phyloP scores from a whole-genome alignment of 2,888 invertebrate species.

The Noctua comes region DNA sequence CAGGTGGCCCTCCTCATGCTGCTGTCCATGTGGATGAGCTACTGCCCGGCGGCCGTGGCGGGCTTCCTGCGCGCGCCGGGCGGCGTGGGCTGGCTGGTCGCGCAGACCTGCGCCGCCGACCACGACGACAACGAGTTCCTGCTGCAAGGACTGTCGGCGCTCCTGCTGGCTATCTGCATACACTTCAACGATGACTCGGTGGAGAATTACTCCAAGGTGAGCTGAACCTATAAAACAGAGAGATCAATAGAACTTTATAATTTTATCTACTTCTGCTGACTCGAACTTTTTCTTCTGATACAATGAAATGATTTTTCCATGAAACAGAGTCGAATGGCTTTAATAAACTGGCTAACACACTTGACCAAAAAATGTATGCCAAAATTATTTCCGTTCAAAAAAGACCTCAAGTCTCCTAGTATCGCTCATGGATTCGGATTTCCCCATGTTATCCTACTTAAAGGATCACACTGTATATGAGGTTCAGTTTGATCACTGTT shows the following conservation, averaged over 20 bases:
- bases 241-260: not conserved
- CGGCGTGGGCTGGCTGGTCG: conserved; percentile 96
- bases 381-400: no score
- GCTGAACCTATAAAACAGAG: not conserved
- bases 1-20: conserved; percentile 97
- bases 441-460: no score
- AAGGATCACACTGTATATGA: no score
- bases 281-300: no score
- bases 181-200: conserved; percentile 96
- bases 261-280: no score
- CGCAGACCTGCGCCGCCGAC: conserved; percentile 95
- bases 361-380: no score
- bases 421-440: no score
- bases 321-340: no score
- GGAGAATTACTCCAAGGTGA: conserved; percentile 92
- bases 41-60: conserved; percentile 95
- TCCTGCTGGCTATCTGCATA: conserved; percentile 97
- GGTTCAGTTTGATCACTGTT: not conserved
- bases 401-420: no score
- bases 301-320: no score
- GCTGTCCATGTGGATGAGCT: conserved; percentile 96
- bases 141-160: conserved; percentile 95
- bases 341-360: no score
- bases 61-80: conserved; percentile 95
- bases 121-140: conserved; percentile 97